Base-by-base conservation (phyloP, 2,797 vertebrate species). In the Botia kubotai region DNA sequence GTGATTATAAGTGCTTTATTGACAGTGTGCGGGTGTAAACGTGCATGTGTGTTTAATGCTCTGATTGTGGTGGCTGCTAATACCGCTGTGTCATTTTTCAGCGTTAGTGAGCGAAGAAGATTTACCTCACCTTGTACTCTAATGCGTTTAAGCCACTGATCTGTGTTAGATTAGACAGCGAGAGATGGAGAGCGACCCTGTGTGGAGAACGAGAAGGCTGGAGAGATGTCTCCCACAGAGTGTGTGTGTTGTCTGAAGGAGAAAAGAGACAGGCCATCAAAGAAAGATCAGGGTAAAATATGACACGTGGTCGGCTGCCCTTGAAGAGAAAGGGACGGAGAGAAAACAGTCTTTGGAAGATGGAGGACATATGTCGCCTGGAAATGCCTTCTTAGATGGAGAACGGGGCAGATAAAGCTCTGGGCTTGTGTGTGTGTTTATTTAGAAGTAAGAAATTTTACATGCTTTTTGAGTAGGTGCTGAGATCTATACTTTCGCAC, bases 241-340 rank as follows among this genome's bases (percentile, higher is more conserved):
- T 19, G 6, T 39, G 36, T 79, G 72, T 62, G 36, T 48, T 84
- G 69, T 84, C 62, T 77, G 71, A 77, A 63, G 58, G 73, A 77
- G 63, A 84, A 62, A 81, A 63, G 50, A 23, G 76, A 80, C 81
- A 57, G 75, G 67, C 68, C 84, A 73, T 86, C 82, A 87, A 66
- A 39, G 67, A 67, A 46, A 71, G 75, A 83, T 79, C 82, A 75
- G 81, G 55, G 62, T 84, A 87, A 87, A 83, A 84, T 86, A 86
- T 83, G 84, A 79, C 57, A 68, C 74, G 21, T 39, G 78, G 68
- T 63, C 70, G 72, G 67, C 77, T 86, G 78, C 50, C 86, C 86
- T 87, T 86, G 84, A 83, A 66, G 23, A 36, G 21, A 26, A 55
- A 4, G 63, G 58, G 77, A 65, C 71, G 26, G 58, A 75, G 60